These are phyloP conservation scores for Palloptera scutellata DNA, from an alignment of 2,888 invertebrate species.

Conservation along the genomic window DNA sequence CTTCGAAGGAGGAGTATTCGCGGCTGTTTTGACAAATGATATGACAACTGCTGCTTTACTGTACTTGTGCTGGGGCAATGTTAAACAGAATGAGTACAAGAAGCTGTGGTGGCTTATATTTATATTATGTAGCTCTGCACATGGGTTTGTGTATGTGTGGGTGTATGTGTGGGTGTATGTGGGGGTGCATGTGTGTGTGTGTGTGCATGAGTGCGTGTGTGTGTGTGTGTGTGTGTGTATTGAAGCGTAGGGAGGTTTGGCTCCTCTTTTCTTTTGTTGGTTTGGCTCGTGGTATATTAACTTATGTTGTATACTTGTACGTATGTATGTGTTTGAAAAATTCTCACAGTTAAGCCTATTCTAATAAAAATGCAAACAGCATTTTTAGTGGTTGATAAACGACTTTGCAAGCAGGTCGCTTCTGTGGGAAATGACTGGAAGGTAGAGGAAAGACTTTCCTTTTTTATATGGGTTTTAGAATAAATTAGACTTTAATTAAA, in stretches of 20 bases:
- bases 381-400: conserved; percentile 42
- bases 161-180: not conserved
- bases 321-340: conserved; percentile 1
- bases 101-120: conserved; percentile 48
- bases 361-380: conserved; percentile 24
- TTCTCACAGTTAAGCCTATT: conserved; percentile 15
- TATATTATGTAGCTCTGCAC: conserved; percentile 9
- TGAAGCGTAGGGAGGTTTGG: conserved; percentile 1
- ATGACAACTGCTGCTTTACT: conserved; percentile 57
- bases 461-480: not conserved
- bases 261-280: conserved; percentile 3
- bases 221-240: conserved; percentile 13
- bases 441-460: conserved; percentile 20
- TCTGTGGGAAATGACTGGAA: conserved; percentile 1
- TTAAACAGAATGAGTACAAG: too few relatives aligned
- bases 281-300: not conserved
- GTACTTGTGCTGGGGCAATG: too few relatives aligned
- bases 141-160: not conserved
- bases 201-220: conserved; percentile 1
- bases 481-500: not conserved
- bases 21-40: conserved; percentile 60
- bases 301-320: not conserved
- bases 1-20: conserved; percentile 58
- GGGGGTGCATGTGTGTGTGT: not conserved
- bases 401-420: conserved; percentile 36